A percentile compares a stretch with the other conserved stretches of the same genome.
phyloP scores from a whole-genome alignment of 2,797 vertebrate genomes.

The Cynopterus sphinx region DNA sequence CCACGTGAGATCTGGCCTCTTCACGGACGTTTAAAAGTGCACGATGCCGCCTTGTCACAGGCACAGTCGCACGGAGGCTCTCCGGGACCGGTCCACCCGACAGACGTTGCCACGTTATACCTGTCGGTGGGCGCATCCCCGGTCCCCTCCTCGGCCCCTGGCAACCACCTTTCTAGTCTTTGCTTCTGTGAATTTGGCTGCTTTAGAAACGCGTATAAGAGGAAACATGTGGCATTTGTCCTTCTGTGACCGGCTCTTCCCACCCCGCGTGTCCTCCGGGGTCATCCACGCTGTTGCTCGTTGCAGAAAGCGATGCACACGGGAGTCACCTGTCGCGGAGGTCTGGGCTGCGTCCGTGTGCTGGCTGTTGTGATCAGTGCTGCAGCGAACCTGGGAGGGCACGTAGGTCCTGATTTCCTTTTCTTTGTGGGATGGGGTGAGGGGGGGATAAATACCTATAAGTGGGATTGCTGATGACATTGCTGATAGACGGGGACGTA shows the following conservation, averaged over 20 bases:
- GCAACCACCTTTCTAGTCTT: neutral
- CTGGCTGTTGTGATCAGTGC: fast-evolving
- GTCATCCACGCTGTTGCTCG: fast-evolving
- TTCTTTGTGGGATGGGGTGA: neutral
- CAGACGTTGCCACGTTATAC: fast-evolving
- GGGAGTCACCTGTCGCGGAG: no score
- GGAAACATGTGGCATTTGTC: neutral
- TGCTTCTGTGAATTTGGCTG: neutral
- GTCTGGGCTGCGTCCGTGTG: fast-evolving
- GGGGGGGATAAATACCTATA: neutral
- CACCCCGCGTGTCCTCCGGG: fast-evolving
- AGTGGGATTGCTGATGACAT: no score
- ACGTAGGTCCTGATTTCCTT: neutral
- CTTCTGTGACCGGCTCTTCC: neutral
- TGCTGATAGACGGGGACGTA: neutral
- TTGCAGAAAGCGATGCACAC: no score
- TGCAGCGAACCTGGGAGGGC: fast-evolving
- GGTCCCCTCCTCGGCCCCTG: neutral
- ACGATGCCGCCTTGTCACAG: fast-evolving
- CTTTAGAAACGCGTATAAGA: neutral
- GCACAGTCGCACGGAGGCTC: fast-evolving
- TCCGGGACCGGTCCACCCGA: fast-evolving
- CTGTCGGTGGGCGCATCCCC: fast-evolving
- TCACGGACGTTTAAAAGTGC: no score
- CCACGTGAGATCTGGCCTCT: fast-evolving